Base-by-base conservation (phyloP, 1,140 invertebrate genomes). In the Drosophila kikkawai region DNA sequence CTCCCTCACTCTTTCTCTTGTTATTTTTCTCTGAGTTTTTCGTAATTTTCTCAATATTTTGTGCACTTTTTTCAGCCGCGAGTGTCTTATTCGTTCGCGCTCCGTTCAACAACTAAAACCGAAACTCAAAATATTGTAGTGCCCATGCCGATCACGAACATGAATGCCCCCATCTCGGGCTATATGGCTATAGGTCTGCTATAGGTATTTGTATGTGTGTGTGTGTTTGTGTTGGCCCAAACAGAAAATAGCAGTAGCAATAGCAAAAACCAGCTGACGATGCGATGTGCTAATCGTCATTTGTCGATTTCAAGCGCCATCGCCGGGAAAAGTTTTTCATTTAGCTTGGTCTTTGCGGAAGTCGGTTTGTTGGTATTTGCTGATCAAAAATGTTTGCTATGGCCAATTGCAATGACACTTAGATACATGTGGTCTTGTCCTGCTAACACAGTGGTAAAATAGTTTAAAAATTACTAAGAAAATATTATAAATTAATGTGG, bases 101-200 rank as follows among this genome's bases (percentile, higher is more conserved):
- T 51, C 79, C 67, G 63, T 58, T 59, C 66, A 70, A 53, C 71
- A 86, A 86, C 83, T 86, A 71, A 87, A 76, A 77, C 29, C 56
- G 50, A 77, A 68, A 88, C 66, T 78, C 68, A 75, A 80, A 68
- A 74, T 66, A 73, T 77, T 77, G 59, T 79, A 73, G 78, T 69
- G 78, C 64, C 57, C 61, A 87, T 88, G 80, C 66, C 61, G 84
- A 87, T 88, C 84, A 87, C 84, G 80, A 84, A 87, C 77, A 19
- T 71, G 79, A 77, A 59, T 78, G 75, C 65, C 58, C 66, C 76
- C 76, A 79, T 71, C 66, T 56, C 65, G 48, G 36, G 42, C 68
- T 57, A 56, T 47, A 36, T 57, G 42, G 48, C 64, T 58, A 50
- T 69, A 39, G 22, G 42, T 15, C 4, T 48, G 13, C 32, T 12